Conservation (phyloP, 2,113 vertebrate species). For the Tachuris rubrigastra region DNA sequence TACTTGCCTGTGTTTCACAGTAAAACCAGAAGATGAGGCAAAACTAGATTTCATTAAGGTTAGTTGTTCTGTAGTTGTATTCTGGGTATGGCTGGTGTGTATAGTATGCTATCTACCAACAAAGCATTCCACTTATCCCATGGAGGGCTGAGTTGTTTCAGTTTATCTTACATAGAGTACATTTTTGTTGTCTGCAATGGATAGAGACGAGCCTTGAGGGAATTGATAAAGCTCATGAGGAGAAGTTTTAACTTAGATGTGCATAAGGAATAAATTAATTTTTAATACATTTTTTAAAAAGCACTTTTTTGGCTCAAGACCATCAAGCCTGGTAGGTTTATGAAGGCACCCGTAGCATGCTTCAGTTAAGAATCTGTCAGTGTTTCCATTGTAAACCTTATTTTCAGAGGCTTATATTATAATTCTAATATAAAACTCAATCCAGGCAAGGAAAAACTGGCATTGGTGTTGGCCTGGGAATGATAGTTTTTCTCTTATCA, state of each 20-base stretch:
- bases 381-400: constrained; percentile 51
- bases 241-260: constrained; percentile 31
- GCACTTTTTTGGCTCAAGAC: constrained; percentile 39
- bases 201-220: constrained; percentile 16
- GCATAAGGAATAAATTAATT: constrained; percentile 62
- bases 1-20: not conserved
- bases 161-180: not conserved
- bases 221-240: not conserved
- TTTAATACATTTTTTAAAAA: constrained; percentile 67
- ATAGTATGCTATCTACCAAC: not conserved
- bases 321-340: constrained; percentile 40
- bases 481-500: not conserved
- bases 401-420: constrained; percentile 35
- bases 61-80: fast-evolving
- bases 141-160: not conserved
- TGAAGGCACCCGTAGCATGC: not conserved
- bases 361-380: constrained; percentile 25
- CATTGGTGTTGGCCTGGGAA: not conserved
- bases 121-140: constrained; percentile 3
- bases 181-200: constrained; percentile 25
- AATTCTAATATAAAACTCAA: constrained; percentile 24
- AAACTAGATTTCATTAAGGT: not conserved
- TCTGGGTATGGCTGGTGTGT: fast-evolving
- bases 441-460: not conserved
- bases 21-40: not conserved